A percentile compares a stretch with the other conserved stretches of the same genome.
phyloP scores from a whole-genome alignment of 2,797 vertebrate species.

The Ambastaia sidthimunki region DNA sequence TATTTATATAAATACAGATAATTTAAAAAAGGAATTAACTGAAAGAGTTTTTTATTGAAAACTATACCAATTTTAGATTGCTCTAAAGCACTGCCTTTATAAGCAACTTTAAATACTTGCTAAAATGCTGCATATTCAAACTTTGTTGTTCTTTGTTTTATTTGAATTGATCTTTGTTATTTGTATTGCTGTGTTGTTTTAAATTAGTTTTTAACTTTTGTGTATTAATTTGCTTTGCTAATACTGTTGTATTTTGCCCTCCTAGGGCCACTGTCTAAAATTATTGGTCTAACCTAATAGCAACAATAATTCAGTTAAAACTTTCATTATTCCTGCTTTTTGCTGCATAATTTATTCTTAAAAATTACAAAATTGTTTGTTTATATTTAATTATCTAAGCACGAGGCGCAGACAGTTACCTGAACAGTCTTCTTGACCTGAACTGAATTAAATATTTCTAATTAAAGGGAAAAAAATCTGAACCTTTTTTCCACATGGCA shows the following conservation, averaged over 20 bases:
- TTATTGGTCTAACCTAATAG: background rate
- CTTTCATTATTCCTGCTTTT: background rate
- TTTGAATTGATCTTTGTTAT: background rate
- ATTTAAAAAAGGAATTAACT: no score
- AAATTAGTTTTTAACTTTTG: background rate
- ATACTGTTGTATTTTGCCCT: background rate
- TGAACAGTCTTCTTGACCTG: background rate
- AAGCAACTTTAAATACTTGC: background rate
- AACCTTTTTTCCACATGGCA: no score
- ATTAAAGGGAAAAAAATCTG: background rate
- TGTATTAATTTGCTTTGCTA: background rate
- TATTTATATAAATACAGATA: background rate
- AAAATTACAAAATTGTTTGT: background rate
- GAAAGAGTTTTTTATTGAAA: no score
- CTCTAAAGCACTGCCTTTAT: no score
- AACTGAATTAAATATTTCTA: background rate
- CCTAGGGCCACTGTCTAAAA: background rate
- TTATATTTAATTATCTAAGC: background rate
- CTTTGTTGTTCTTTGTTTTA: background rate
- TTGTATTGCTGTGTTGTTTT: background rate
- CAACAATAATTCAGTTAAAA: background rate
- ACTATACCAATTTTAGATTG: background rate
- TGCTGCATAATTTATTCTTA: background rate
- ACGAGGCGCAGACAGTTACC: background rate
- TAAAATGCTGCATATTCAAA: background rate